Evolutionary conservation across 2,797 vertebrate genomes (phyloP).

Genomic region (Notolepis coatsorum): DNA sequence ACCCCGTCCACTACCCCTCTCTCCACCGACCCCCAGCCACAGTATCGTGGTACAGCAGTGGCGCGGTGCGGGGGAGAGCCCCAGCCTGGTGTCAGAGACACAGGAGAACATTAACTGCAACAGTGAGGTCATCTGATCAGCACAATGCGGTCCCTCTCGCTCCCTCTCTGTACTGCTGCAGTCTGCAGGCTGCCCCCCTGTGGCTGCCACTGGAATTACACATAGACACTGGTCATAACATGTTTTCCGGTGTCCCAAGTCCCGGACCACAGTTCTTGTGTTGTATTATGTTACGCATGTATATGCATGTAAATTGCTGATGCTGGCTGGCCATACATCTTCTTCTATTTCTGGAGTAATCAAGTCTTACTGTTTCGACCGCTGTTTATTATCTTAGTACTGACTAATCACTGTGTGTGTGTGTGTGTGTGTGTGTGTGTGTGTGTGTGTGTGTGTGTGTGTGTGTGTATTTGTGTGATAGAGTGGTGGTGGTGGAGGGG

Average conservation of each 20-base stretch:
- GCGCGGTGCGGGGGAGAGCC: slow-evolving; percentile 55
- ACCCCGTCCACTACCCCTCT: slow-evolving; percentile 25
- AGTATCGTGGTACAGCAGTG: slow-evolving; percentile 73
- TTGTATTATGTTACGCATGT: neutral
- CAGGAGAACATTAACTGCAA: slow-evolving; percentile 82
- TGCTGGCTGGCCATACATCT: slow-evolving; percentile 31
- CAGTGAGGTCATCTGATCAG: slow-evolving; percentile 80
- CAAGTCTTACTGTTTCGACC: slow-evolving; percentile 34
- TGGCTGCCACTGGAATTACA: slow-evolving; percentile 56
- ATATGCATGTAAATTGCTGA: slow-evolving; percentile 35
- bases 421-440: slow-evolving; percentile 16
- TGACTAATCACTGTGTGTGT: slow-evolving; percentile 38
- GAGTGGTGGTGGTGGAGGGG: too few relatives aligned
- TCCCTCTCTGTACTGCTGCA: slow-evolving; percentile 66
- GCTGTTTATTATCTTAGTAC: slow-evolving; percentile 22
- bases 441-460: slow-evolving; percentile 1
- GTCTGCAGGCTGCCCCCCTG: slow-evolving; percentile 58
- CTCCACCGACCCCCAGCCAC: slow-evolving; percentile 14
- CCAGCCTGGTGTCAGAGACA: slow-evolving; percentile 71
- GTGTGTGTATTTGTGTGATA: too few relatives aligned
- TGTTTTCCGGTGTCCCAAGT: slow-evolving; percentile 38
- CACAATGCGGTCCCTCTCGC: slow-evolving; percentile 69
- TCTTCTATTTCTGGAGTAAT: slow-evolving; percentile 35
- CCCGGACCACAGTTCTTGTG: slow-evolving; percentile 21
- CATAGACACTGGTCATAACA: too few relatives aligned